These are phyloP conservation scores for Myotis yumanensis DNA, from an alignment of 2,113 vertebrate species.

Conservation along the genomic window DNA sequence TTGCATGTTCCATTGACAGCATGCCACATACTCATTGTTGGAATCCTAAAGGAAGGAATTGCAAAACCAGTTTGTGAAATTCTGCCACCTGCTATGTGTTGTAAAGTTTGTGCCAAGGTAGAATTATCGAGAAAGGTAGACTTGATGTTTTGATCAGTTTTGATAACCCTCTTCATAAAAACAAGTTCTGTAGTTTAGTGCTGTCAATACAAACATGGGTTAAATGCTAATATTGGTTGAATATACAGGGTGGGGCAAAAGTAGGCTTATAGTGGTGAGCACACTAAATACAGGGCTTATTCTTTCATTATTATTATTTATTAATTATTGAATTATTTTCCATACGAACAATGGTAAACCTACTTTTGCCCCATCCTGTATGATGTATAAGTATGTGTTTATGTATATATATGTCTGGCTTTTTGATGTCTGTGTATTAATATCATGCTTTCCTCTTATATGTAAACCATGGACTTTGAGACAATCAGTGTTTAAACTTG, in stretches of 20 bases:
- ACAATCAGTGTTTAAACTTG: constrained; percentile 53
- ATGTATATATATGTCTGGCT: not conserved
- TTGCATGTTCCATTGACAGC: not conserved
- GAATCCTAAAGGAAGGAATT: constrained; percentile 28
- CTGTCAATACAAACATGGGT: not conserved
- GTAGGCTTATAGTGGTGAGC: not conserved
- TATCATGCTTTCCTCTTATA: not conserved
- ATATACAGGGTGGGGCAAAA: not conserved
- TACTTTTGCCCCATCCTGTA: not conserved
- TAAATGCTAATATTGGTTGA: not conserved
- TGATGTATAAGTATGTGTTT: not conserved
- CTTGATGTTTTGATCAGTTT: not conserved
- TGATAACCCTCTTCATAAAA: not conserved
- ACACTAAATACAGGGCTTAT: not conserved
- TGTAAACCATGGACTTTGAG: constrained; percentile 1
- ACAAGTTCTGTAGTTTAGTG: not conserved
- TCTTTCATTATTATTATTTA: not conserved
- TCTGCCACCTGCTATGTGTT: not conserved
- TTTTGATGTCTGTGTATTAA: not conserved
- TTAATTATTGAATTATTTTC: not conserved
- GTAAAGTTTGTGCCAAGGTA: constrained; percentile 12
- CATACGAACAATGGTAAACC: not conserved
- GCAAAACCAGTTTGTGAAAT: not conserved
- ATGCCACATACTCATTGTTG: not conserved
- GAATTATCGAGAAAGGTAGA: not conserved